Percentiles rank a stretch among this genome's conserved stretches.
Conservation (phyloP, 2,888 invertebrate genomes). For the Lordiphosa fenestrarum region DNA sequence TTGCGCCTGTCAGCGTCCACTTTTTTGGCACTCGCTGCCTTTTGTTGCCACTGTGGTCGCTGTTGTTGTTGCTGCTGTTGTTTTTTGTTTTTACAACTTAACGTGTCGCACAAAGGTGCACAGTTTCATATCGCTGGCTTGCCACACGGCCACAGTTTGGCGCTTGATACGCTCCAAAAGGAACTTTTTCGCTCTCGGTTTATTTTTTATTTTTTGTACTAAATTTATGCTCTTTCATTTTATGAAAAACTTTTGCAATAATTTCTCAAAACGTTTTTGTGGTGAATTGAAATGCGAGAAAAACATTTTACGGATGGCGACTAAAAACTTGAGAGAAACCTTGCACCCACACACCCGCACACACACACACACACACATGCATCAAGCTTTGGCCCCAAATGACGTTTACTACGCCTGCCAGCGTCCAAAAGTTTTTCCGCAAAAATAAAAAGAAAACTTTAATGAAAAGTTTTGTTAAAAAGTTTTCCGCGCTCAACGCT, state of each 20-base stretch:
- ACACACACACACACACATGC: conserved; percentile 22
- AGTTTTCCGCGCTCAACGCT: conserved; percentile 68
- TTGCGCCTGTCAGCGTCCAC: conserved; percentile 28
- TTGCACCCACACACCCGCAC: conserved; percentile 29
- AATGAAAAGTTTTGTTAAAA: conserved; percentile 75
- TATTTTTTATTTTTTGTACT: conserved; percentile 46
- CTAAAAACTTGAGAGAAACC: conserved; percentile 76
- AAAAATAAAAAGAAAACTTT: conserved; percentile 52
- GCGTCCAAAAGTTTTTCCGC: conserved; percentile 60
- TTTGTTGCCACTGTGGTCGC: conserved; percentile 41
- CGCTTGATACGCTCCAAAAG: conserved; percentile 54
- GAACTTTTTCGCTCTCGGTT: conserved; percentile 30
- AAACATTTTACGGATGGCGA: conserved; percentile 79
- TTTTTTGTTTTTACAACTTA: conserved; percentile 57
- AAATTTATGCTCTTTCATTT: conserved; percentile 78
- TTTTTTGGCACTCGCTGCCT: conserved; percentile 47
- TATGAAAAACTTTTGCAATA: conserved; percentile 78
- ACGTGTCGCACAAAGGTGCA: conserved; percentile 69
- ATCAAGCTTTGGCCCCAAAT: conserved; percentile 42
- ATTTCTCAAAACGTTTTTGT: conserved; percentile 79
- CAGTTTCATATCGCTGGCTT: conserved; percentile 52
- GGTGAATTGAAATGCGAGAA: conserved; percentile 78
- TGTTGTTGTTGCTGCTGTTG: conserved; percentile 17
- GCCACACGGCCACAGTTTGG: conserved; percentile 51
- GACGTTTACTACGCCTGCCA: conserved; percentile 67